Conservation (phyloP, 1,140 invertebrate genomes). For the Saccostrea cuccullata region DNA sequence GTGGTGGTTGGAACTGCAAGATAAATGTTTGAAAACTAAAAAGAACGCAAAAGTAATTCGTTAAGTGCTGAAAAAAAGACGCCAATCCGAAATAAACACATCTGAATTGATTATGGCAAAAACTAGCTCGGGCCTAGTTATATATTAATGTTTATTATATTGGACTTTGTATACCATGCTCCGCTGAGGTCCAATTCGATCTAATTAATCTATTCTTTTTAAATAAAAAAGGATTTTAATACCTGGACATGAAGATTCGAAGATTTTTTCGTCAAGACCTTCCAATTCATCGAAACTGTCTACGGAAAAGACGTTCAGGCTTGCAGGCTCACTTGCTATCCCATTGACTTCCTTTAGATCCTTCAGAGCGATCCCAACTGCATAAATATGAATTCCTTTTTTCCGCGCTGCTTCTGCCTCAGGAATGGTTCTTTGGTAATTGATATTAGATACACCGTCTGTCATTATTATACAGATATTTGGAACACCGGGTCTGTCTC, state of each 20-base stretch:
- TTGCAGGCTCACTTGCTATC: slow-evolving; percentile 64
- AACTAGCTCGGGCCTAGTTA: too few species aligned
- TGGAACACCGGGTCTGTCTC: slow-evolving; percentile 66
- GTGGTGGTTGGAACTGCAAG: neutral
- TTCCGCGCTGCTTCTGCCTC: slow-evolving; percentile 62
- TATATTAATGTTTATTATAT: too few species aligned
- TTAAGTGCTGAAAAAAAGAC: too few species aligned
- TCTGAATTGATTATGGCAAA: too few species aligned
- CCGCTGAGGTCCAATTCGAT: too few species aligned
- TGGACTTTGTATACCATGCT: too few species aligned
- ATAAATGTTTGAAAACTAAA: neutral
- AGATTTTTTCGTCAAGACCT: slow-evolving; percentile 62
- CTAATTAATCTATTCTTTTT: too few species aligned
- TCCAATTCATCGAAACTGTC: slow-evolving; percentile 64
- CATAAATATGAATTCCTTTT: slow-evolving; percentile 66
- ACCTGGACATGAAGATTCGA: slow-evolving; percentile 61
- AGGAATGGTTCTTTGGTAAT: slow-evolving; percentile 57
- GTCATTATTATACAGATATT: slow-evolving; percentile 73
- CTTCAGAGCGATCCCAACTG: slow-evolving; percentile 67
- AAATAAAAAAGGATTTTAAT: slow-evolving; percentile 5
- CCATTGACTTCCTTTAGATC: slow-evolving; percentile 66
- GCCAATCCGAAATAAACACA: too few species aligned
- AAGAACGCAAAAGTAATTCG: neutral
- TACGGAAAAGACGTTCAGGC: slow-evolving; percentile 66
- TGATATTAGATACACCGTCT: slow-evolving; percentile 75